A percentile compares a stretch with the other conserved stretches of the same genome.
These are phyloP conservation scores for Cyphomyrus discorhynchus DNA, from an alignment of 2,113 vertebrate species.

Conservation along the genomic window DNA sequence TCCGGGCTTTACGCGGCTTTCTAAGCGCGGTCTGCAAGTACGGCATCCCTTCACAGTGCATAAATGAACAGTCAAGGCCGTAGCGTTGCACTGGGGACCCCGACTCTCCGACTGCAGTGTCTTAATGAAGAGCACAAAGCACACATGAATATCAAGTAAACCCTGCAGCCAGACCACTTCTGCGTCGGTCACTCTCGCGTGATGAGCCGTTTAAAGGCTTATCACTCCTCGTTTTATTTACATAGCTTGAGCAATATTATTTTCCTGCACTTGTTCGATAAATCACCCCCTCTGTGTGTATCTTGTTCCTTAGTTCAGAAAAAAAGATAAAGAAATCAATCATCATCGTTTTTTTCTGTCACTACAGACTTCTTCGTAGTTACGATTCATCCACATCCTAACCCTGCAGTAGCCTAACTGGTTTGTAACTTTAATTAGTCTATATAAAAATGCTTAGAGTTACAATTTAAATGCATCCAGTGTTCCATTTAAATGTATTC, in stretches of 20 bases:
- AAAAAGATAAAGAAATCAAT: neutral
- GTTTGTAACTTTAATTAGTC: neutral
- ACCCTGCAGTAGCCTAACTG: neutral
- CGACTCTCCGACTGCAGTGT: slow-evolving; percentile 41
- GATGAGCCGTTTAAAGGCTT: neutral
- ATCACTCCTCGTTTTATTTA: neutral
- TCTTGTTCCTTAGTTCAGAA: neutral
- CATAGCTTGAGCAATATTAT: neutral
- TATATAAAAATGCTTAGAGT: neutral
- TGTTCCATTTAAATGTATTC: neutral
- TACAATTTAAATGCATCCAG: neutral
- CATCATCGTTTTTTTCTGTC: neutral
- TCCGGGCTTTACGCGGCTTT: slow-evolving; percentile 45
- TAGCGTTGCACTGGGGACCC: slow-evolving; percentile 60
- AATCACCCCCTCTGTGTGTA: neutral
- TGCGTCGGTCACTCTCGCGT: neutral
- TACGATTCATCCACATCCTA: neutral
- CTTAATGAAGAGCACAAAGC: slow-evolving; percentile 45
- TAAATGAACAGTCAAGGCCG: slow-evolving; percentile 53
- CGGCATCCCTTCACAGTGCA: slow-evolving; percentile 67
- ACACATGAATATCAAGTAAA: slow-evolving; percentile 3
- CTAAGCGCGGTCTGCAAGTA: slow-evolving; percentile 67
- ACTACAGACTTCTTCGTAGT: neutral
- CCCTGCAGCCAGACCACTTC: neutral
- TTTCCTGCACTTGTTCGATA: neutral